A percentile compares a stretch with the other conserved stretches of the same genome.
Conservation (phyloP, 2,113 vertebrate genomes). For the Macheiramphus alcinus region DNA sequence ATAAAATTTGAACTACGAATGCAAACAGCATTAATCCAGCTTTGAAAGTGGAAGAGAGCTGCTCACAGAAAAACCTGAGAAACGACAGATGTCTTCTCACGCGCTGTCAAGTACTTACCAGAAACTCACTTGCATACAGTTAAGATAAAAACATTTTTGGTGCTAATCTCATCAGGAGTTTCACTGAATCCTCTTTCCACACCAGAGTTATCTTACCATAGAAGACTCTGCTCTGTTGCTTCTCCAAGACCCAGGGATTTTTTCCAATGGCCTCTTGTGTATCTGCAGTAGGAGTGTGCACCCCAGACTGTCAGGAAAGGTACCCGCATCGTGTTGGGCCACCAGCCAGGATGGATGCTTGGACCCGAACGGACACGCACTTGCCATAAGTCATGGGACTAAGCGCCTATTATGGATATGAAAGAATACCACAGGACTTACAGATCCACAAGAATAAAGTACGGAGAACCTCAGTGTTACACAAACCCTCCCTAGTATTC, state of each 20-base stretch:
- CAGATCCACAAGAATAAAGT: neutral
- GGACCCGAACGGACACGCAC: neutral
- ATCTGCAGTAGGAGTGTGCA: neutral
- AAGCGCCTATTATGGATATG: neutral
- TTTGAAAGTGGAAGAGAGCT: neutral
- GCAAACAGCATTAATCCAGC: neutral
- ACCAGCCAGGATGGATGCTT: neutral
- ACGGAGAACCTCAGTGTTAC: neutral
- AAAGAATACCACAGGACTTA: neutral
- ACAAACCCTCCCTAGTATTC: neutral
- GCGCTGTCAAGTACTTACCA: neutral
- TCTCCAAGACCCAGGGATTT: neutral
- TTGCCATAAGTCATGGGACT: neutral
- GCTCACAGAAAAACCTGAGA: neutral
- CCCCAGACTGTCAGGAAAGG: neutral
- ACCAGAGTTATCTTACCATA: neutral
- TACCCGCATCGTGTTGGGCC: neutral
- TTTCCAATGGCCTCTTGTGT: neutral
- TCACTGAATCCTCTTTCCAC: neutral
- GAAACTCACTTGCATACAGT: neutral
- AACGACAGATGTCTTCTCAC: neutral
- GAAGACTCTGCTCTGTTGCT: neutral
- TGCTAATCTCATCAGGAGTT: neutral
- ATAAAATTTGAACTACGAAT: neutral
- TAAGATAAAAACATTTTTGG: neutral